Percentiles rank a stretch among this genome's conserved stretches.
phyloP scores from a whole-genome alignment of 2,888 invertebrate species.

The Sphaeridia pumilis region DNA sequence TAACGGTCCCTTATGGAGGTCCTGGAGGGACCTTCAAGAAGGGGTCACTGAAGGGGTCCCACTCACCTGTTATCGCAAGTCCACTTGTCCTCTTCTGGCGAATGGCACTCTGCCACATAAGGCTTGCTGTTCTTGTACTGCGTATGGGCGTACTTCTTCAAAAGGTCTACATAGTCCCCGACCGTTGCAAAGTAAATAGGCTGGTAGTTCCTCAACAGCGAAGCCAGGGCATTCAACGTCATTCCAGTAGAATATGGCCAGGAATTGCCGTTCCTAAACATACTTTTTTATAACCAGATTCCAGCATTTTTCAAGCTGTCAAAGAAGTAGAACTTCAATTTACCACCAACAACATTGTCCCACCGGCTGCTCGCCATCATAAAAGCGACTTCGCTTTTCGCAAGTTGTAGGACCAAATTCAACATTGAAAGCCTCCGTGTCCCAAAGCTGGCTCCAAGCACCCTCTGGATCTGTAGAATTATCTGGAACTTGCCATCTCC shows the following conservation, averaged over 20 bases:
- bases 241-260: conserved; percentile 33
- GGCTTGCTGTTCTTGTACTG: conserved; percentile 32
- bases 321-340: conserved; percentile 1
- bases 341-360: conserved; percentile 34
- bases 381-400: conserved; percentile 28
- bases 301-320: no score
- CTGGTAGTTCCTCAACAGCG: conserved; percentile 24
- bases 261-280: conserved; percentile 32
- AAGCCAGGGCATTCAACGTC: conserved; percentile 24
- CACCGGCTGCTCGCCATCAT: conserved; percentile 31
- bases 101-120: conserved; percentile 34
- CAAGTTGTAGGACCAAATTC: conserved; percentile 30
- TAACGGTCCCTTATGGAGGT: no score
- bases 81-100: conserved; percentile 26
- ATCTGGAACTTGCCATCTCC: conserved; percentile 26
- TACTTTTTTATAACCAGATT: no score
- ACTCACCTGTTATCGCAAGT: conserved; percentile 30
- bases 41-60: not conserved
- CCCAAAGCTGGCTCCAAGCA: conserved; percentile 28
- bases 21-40: no score
- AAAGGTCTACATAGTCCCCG: conserved; percentile 19
- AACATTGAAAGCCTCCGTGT: conserved; percentile 26
- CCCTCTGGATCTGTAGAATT: conserved; percentile 16
- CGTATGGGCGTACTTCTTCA: conserved; percentile 29
- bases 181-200: conserved; percentile 16